phyloP scores from a whole-genome alignment of 2,797 vertebrate genomes.

The Brachyrhaphis roseni region DNA sequence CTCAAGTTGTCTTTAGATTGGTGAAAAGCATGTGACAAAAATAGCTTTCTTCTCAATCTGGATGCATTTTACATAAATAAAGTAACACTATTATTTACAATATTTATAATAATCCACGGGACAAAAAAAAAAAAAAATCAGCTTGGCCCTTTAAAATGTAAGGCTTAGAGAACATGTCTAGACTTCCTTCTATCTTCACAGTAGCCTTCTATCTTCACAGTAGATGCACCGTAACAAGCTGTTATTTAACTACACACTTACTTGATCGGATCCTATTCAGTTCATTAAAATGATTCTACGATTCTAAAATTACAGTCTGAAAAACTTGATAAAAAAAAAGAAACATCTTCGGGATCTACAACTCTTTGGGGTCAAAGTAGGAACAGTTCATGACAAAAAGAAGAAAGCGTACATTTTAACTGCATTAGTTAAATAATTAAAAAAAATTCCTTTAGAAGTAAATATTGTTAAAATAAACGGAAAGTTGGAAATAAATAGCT shows the following conservation, averaged over 20 bases:
- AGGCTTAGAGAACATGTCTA: constrained; percentile 45
- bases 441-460: neutral
- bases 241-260: neutral
- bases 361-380: neutral
- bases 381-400: too few species aligned
- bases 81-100: constrained; percentile 59
- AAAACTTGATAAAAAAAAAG: neutral
- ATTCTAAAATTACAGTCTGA: constrained; percentile 7
- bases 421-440: neutral
- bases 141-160: constrained; percentile 29
- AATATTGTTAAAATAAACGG: neutral
- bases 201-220: neutral
- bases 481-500: neutral
- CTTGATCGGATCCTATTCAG: constrained; percentile 44
- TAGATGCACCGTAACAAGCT: neutral
- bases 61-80: constrained; percentile 70
- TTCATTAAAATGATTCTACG: constrained; percentile 15
- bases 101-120: constrained; percentile 36
- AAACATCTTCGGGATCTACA: neutral
- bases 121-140: constrained; percentile 21
- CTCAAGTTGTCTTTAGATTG: constrained; percentile 62
- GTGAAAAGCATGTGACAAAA: constrained; percentile 72
- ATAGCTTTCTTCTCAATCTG: constrained; percentile 67
- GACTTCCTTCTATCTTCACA: neutral
- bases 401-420: neutral